phyloP scores from a whole-genome alignment of 2,797 vertebrate genomes.

The Acropternis orthonyx region DNA sequence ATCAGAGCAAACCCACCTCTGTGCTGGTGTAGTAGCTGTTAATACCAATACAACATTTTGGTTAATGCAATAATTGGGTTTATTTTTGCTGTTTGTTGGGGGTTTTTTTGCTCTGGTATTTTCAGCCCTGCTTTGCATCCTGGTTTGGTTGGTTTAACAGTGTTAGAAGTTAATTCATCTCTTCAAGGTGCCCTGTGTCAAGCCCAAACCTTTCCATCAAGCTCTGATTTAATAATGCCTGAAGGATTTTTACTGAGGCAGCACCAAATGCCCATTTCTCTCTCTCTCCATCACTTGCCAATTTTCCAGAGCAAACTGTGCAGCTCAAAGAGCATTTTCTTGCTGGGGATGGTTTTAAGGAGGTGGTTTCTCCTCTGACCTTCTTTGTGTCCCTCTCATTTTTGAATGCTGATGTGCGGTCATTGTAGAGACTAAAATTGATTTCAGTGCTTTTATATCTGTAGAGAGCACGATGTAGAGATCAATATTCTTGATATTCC shows the following conservation, averaged over 20 bases:
- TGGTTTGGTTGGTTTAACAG: not conserved
- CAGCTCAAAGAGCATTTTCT: not conserved
- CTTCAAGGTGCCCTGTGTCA: not conserved
- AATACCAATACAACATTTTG: rapidly evolving
- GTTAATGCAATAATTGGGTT: not conserved
- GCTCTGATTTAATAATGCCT: conserved; percentile 1
- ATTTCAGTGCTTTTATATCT: not conserved
- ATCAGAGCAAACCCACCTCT: not conserved
- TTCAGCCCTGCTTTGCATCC: not conserved
- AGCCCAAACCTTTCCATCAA: not conserved
- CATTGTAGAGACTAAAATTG: not conserved
- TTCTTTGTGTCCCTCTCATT: not conserved
- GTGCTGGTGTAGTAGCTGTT: not conserved
- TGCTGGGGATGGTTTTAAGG: not conserved
- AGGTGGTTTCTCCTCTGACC: not conserved
- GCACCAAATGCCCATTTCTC: not conserved
- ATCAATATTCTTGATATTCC: not conserved
- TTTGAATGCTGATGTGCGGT: not conserved
- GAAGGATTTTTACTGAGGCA: conserved; percentile 4
- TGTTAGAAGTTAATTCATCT: not conserved
- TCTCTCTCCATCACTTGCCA: not conserved
- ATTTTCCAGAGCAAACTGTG: not conserved
- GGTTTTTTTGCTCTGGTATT: not conserved
- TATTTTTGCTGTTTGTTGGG: not conserved
- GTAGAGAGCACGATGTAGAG: not conserved